Percentiles rank a stretch among this genome's conserved stretches.
These are phyloP conservation scores for Empis stercorea DNA, from an alignment of 2,888 invertebrate species.

Conservation along the genomic window DNA sequence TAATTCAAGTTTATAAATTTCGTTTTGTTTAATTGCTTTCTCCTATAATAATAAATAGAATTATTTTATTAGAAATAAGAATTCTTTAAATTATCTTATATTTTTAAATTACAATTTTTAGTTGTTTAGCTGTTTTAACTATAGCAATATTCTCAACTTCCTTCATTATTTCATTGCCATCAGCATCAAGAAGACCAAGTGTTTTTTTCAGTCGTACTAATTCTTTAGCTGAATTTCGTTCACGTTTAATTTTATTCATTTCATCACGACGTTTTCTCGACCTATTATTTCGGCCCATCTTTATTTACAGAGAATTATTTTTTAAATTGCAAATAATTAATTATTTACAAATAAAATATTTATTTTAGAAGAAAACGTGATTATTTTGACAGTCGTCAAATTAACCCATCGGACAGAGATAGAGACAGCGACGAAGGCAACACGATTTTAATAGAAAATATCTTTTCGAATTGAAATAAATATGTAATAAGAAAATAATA, in stretches of 20 bases:
- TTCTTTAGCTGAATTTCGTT: slow-evolving; percentile 74
- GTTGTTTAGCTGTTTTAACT: slow-evolving; percentile 43
- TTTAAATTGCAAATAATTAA: no score
- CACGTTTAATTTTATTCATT: slow-evolving; percentile 53
- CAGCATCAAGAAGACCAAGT: slow-evolving; percentile 52
- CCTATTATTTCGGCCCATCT: slow-evolving; percentile 33
- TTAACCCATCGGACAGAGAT: no score
- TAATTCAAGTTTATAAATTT: slow-evolving; percentile 41
- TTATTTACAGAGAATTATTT: not conserved
- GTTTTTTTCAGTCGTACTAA: slow-evolving; percentile 64
- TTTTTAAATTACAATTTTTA: slow-evolving; percentile 27
- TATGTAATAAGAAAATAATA: no score
- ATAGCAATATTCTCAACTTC: slow-evolving; percentile 47
- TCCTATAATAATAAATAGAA: slow-evolving; percentile 19
- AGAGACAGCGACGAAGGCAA: no score
- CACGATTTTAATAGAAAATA: no score
- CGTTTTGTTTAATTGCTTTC: slow-evolving; percentile 41
- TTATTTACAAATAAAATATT: no score
- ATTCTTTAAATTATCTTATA: no score
- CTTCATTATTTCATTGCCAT: slow-evolving; percentile 48
- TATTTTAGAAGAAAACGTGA: no score
- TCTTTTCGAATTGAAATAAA: no score
- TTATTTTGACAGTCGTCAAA: no score
- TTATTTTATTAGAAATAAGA: not conserved
- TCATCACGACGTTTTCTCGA: slow-evolving; percentile 68